Conservation (phyloP, 2,888 invertebrate species). For the Pristionchus fissidentatus region DNA sequence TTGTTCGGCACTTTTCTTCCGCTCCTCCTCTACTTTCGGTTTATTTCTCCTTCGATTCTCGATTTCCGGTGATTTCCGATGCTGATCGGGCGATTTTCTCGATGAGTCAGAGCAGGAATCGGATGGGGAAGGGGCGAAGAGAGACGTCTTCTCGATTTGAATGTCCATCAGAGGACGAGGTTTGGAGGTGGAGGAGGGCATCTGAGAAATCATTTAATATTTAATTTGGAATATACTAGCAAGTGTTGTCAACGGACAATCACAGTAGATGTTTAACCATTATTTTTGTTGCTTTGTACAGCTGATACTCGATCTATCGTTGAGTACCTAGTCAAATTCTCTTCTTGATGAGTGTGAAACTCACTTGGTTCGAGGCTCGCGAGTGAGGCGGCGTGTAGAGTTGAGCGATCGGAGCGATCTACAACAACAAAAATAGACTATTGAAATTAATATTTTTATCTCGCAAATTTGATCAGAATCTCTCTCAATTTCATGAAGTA, state of each 20-base stretch:
- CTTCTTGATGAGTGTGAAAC: not conserved
- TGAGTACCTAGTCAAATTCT: no score
- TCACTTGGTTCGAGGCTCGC: not conserved
- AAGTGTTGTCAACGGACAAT: no score
- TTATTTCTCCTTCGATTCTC: not conserved
- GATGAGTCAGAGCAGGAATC: not conserved
- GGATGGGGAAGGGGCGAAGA: not conserved
- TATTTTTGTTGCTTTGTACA: no score
- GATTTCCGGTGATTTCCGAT: not conserved
- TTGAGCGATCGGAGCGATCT: not conserved
- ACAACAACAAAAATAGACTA: not conserved
- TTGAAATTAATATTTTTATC: not conserved
- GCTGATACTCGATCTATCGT: no score
- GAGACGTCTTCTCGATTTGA: not conserved
- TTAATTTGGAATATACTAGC: no score
- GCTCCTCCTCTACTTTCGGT: no score
- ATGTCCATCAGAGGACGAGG: slow-evolving; percentile 13
- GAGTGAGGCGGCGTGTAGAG: slow-evolving; percentile 10
- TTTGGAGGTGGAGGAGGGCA: not conserved
- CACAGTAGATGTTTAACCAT: no score
- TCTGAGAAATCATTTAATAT: not conserved
- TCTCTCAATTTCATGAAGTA: no score
- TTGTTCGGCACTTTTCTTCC: not conserved
- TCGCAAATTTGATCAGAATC: not conserved
- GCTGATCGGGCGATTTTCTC: not conserved